These are phyloP conservation scores for Akabosia matsudoensis DNA, from an alignment of 1,140 invertebrate species.

Conservation along the genomic window DNA sequence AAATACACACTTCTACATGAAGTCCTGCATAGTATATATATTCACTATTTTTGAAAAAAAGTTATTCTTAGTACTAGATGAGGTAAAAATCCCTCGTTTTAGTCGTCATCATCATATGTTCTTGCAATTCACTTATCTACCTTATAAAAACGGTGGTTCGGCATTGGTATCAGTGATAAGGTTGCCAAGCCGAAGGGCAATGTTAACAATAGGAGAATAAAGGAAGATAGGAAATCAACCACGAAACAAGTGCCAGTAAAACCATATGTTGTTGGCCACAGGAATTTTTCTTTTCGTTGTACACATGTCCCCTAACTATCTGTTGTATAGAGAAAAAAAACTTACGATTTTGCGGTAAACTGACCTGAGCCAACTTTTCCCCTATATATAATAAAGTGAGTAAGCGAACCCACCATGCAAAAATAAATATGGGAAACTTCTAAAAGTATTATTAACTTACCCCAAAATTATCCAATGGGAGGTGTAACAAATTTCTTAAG, in stretches of 20 bases:
- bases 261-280: constrained; percentile 21
- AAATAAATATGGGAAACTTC: neutral
- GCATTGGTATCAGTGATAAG: constrained; percentile 4
- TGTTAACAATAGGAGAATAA: constrained; percentile 18
- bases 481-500: too few relatives aligned
- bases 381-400: neutral
- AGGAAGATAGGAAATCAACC: constrained; percentile 24
- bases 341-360: constrained; percentile 19
- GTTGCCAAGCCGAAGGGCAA: constrained; percentile 23
- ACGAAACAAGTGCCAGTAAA: constrained; percentile 24
- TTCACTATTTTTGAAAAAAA: neutral
- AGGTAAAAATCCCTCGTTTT: neutral
- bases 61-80: neutral
- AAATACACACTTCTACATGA: neutral
- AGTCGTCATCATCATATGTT: neutral
- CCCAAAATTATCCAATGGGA: too few relatives aligned
- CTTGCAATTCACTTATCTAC: neutral
- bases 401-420: too few relatives aligned
- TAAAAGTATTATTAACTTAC: constrained; percentile 17
- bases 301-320: constrained; percentile 2
- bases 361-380: constrained; percentile 18
- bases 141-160: constrained; percentile 8
- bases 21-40: neutral
- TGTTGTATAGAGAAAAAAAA: neutral
- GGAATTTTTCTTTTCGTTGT: constrained; percentile 2